Percentiles rank a stretch among this genome's conserved stretches.
Conservation (phyloP, 2,797 vertebrate genomes). For the Lithobates sylvaticus region DNA sequence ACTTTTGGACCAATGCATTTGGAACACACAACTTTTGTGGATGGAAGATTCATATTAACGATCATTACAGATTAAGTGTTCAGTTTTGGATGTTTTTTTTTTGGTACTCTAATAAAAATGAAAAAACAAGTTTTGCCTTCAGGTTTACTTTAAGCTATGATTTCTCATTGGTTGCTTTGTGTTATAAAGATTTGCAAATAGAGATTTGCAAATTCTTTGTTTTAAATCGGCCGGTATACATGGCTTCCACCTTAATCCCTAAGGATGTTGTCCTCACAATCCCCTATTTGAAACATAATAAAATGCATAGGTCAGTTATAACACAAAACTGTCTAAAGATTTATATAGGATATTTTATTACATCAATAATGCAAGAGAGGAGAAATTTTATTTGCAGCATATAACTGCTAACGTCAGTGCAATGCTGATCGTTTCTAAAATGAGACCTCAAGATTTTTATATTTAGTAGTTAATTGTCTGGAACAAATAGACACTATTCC, state of each 20-base stretch:
- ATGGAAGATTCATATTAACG: too few relatives aligned
- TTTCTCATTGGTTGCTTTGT: too few relatives aligned
- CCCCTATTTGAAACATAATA: slow-evolving; percentile 33
- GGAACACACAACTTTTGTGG: too few relatives aligned
- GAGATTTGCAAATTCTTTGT: too few relatives aligned
- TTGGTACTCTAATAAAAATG: too few relatives aligned
- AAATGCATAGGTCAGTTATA: slow-evolving; percentile 20
- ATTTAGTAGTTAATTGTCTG: slow-evolving; percentile 65
- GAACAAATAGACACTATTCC: slow-evolving; percentile 67
- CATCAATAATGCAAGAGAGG: slow-evolving; percentile 73
- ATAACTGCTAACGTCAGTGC: slow-evolving; percentile 70
- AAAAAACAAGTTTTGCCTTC: too few relatives aligned
- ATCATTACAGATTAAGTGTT: too few relatives aligned
- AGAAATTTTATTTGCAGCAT: slow-evolving; percentile 68
- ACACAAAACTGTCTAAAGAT: slow-evolving; percentile 30
- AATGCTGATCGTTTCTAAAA: slow-evolving; percentile 73
- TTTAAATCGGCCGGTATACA: not conserved
- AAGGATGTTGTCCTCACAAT: not conserved
- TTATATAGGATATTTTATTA: slow-evolving; percentile 67
- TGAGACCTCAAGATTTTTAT: slow-evolving; percentile 68
- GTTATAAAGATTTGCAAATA: too few relatives aligned
- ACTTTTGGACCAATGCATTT: too few relatives aligned
- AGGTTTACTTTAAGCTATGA: too few relatives aligned
- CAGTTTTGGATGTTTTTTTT: too few relatives aligned
- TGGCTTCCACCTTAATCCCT: not conserved